Evolutionary conservation across 1,140 invertebrate genomes (phyloP).

Genomic region (Leptopilina boulardi): DNA sequence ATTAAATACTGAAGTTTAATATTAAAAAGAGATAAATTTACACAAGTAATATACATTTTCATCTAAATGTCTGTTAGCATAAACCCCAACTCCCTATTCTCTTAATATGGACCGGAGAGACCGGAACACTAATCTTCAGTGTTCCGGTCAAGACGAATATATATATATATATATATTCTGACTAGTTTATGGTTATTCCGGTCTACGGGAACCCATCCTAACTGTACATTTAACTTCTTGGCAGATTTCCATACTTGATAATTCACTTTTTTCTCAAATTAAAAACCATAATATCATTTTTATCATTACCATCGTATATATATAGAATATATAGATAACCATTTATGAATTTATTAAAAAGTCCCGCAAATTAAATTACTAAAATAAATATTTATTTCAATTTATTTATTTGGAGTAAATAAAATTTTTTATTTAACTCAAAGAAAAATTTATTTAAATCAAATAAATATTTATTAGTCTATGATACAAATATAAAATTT

Average conservation of each 20-base stretch:
- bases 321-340: background rate
- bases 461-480: too few species aligned
- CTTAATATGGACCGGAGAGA: slow-evolving; percentile 27
- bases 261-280: background rate
- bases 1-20: background rate
- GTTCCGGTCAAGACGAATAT: slow-evolving; percentile 31
- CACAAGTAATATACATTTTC: background rate
- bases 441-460: too few species aligned
- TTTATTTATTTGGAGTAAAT: too few species aligned
- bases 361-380: too few species aligned
- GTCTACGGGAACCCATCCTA: slow-evolving; percentile 23
- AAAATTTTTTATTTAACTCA: too few species aligned
- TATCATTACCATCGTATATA: background rate
- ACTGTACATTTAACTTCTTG: slow-evolving; percentile 25
- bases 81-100: background rate
- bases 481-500: too few species aligned
- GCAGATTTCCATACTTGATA: slow-evolving; percentile 29
- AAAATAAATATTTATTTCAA: too few species aligned
- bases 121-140: slow-evolving; percentile 30
- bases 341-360: background rate
- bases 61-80: background rate
- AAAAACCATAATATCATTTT: background rate
- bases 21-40: background rate
- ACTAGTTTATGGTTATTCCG: slow-evolving; percentile 30
- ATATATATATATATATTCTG: slow-evolving; percentile 29